Conservation (phyloP, 2,888 invertebrate species). For the Amphipyra berbera region DNA sequence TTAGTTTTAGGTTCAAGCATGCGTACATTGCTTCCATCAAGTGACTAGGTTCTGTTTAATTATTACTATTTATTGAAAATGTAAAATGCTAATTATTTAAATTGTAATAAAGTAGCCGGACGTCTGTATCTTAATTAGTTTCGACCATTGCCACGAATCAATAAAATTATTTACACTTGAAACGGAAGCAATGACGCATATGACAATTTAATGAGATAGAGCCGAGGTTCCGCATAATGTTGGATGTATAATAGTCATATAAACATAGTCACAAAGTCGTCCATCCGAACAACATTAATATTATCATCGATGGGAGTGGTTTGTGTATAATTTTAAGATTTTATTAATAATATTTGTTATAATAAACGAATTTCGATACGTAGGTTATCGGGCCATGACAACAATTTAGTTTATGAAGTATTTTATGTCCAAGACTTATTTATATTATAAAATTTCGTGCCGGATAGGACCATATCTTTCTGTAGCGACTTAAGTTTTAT, state of each 20-base stretch:
- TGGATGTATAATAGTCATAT: slow-evolving; percentile 81
- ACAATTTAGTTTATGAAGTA: slow-evolving; percentile 80
- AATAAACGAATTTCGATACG: slow-evolving; percentile 81
- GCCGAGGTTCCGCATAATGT: slow-evolving; percentile 77
- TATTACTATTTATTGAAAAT: slow-evolving; percentile 53
- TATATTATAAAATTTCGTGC: slow-evolving; percentile 75
- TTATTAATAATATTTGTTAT: slow-evolving; percentile 79
- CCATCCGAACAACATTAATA: slow-evolving; percentile 81
- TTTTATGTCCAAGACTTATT: slow-evolving; percentile 85
- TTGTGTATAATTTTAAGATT: slow-evolving; percentile 83
- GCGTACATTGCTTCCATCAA: slow-evolving; percentile 74
- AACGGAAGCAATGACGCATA: slow-evolving; percentile 76
- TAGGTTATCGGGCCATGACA: slow-evolving; percentile 89
- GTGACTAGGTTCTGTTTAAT: slow-evolving; percentile 41
- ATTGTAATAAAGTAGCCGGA: slow-evolving; percentile 50
- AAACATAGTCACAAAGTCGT: slow-evolving; percentile 83
- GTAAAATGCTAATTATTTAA: slow-evolving; percentile 34
- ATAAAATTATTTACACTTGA: slow-evolving; percentile 58
- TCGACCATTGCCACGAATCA: slow-evolving; percentile 45
- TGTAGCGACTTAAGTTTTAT: slow-evolving; percentile 53
- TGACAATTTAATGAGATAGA: slow-evolving; percentile 76
- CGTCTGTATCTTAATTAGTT: slow-evolving; percentile 53
- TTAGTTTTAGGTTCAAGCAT: slow-evolving; percentile 77
- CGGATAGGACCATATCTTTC: slow-evolving; percentile 61
- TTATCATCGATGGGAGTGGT: slow-evolving; percentile 86